phyloP scores from a whole-genome alignment of 2,888 invertebrate species.

The Pseudococcus jackbeardsleyi region DNA sequence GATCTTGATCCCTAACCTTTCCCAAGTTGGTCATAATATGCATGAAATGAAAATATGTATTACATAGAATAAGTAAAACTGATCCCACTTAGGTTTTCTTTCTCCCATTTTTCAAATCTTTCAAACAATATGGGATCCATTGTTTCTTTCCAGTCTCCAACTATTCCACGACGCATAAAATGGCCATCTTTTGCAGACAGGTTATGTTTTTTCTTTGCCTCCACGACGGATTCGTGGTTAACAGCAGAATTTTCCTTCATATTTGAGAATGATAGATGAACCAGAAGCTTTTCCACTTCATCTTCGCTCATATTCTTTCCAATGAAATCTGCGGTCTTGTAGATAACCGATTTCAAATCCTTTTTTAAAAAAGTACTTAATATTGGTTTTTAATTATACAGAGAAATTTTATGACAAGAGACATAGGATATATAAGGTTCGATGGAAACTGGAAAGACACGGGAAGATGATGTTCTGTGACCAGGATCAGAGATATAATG shows the following conservation, averaged over 20 bases:
- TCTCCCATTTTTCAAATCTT: slow-evolving; percentile 50
- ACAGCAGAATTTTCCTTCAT: slow-evolving; percentile 76
- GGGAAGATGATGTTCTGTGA: no score
- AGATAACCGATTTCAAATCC: slow-evolving; percentile 71
- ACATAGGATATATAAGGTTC: no score
- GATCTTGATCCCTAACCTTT: no score
- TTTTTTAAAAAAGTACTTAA: slow-evolving; percentile 64
- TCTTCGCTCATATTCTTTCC: slow-evolving; percentile 69
- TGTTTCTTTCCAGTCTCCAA: slow-evolving; percentile 70
- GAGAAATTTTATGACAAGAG: no score
- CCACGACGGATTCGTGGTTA: slow-evolving; percentile 72
- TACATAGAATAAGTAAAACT: neutral
- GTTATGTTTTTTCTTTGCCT: slow-evolving; percentile 68
- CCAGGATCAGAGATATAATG: no score
- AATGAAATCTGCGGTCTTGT: slow-evolving; percentile 71
- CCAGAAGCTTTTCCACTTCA: slow-evolving; percentile 70
- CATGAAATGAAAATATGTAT: neutral
- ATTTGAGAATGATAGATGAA: slow-evolving; percentile 72
- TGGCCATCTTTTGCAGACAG: slow-evolving; percentile 68
- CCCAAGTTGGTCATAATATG: no score
- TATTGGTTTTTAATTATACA: neutral
- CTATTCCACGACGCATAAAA: slow-evolving; percentile 70
- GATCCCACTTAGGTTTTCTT: neutral
- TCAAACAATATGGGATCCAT: neutral
- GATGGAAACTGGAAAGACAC: no score